phyloP scores from a whole-genome alignment of 2,797 vertebrate species.

The Coilia nasus region DNA sequence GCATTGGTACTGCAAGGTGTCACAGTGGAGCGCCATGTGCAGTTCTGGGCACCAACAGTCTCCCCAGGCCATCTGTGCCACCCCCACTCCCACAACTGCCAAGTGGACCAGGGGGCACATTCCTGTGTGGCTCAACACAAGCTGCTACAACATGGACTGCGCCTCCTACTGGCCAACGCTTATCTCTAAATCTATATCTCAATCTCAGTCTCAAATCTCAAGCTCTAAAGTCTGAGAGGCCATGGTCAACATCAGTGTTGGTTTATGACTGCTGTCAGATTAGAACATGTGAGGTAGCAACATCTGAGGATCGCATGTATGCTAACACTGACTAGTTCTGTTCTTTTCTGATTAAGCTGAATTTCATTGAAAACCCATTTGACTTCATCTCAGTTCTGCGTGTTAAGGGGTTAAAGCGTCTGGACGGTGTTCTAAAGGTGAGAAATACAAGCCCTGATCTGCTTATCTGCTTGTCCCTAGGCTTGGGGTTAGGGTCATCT shows the following conservation, averaged over 20 bases:
- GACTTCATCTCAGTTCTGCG: not conserved
- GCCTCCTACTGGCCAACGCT: not conserved
- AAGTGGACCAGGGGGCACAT: slow-evolving; percentile 42
- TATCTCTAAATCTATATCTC: too few species aligned
- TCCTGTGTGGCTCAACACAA: not conserved
- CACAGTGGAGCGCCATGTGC: slow-evolving; percentile 36
- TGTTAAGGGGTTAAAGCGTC: not conserved
- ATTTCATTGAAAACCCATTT: not conserved
- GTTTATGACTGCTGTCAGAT: not conserved
- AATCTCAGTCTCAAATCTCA: too few species aligned
- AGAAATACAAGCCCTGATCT: too few species aligned
- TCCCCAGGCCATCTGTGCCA: slow-evolving; percentile 32
- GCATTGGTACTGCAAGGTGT: slow-evolving; percentile 1
- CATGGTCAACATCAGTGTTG: not conserved
- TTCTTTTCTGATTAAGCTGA: too few species aligned
- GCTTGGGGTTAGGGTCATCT: too few species aligned
- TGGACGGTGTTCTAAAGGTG: not conserved
- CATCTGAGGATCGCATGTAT: too few species aligned
- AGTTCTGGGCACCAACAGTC: not conserved
- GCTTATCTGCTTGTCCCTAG: too few species aligned
- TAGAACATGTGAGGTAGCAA: not conserved
- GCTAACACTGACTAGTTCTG: too few species aligned
- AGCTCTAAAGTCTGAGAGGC: not conserved
- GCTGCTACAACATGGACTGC: not conserved
- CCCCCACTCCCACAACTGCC: slow-evolving; percentile 34